Evolutionary conservation across 2,113 vertebrate species (phyloP).

Genomic region (Syngnathus typhle): DNA sequence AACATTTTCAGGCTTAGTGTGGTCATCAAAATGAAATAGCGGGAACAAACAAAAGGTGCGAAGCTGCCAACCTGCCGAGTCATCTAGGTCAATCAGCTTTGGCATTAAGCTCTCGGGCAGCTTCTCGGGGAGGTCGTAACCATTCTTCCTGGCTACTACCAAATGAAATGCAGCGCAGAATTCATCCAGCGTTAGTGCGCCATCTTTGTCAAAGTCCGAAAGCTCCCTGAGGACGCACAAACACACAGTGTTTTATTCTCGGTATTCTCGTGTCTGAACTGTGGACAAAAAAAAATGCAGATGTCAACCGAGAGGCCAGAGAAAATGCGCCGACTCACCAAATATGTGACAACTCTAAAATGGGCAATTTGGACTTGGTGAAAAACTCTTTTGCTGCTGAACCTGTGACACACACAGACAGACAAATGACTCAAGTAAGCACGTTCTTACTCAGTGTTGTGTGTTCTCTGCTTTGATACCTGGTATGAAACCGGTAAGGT

Average conservation of each 20-base stretch:
- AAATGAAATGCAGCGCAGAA: conserved; percentile 98
- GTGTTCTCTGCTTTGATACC: conserved; percentile 65
- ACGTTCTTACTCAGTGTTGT: not conserved
- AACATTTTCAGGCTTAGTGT: conserved; percentile 5
- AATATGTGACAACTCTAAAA: conserved; percentile 98
- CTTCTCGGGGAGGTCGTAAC: conserved; percentile 97
- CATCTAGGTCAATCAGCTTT: conserved; percentile 97
- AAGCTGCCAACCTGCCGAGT: conserved; percentile 80
- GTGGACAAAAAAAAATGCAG: too few relatives aligned
- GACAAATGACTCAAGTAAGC: not conserved
- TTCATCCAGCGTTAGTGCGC: conserved; percentile 93
- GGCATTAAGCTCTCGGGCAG: conserved; percentile 98
- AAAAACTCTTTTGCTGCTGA: conserved; percentile 99
- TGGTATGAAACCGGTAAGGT: conserved; percentile 97
- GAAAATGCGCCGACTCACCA: conserved; percentile 76
- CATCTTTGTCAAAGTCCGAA: conserved; percentile 99
- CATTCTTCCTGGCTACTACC: conserved; percentile 96
- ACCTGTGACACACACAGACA: conserved; percentile 65
- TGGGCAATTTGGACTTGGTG: conserved; percentile 97
- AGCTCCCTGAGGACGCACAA: conserved; percentile 78
- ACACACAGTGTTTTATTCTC: not conserved
- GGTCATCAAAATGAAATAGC: not conserved
- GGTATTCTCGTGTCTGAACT: too few relatives aligned
- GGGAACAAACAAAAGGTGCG: not conserved
- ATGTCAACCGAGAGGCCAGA: too few relatives aligned